phyloP scores from a whole-genome alignment of 2,113 vertebrate genomes.

The Chaenogobius annularis region DNA sequence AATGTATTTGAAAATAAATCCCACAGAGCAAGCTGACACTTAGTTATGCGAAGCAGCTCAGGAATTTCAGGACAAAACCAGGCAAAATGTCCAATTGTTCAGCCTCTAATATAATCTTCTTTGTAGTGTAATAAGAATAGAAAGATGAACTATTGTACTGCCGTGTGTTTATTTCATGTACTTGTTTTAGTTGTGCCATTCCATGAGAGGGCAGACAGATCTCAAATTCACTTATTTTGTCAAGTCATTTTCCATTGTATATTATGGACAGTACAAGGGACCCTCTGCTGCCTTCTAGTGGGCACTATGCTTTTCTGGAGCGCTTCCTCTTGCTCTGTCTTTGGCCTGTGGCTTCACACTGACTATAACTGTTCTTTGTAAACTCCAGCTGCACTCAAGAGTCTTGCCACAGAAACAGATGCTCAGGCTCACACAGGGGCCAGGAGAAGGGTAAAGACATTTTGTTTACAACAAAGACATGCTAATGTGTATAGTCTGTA shows the following conservation, averaged over 20 bases:
- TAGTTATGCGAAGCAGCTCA: background rate
- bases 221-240: background rate
- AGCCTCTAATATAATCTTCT: background rate
- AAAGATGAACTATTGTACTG: background rate
- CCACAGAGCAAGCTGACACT: background rate
- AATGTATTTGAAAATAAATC: constrained; percentile 2
- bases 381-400: constrained; percentile 6
- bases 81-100: background rate
- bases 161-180: background rate
- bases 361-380: constrained; percentile 17
- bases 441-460: background rate
- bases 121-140: background rate
- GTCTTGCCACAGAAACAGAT: constrained; percentile 27
- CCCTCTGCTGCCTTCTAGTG: constrained; percentile 1
- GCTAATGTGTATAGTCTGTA: background rate
- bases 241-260: background rate
- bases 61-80: background rate
- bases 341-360: constrained; percentile 36
- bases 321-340: constrained; percentile 15
- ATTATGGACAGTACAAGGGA: too few species aligned
- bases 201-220: constrained; percentile 14
- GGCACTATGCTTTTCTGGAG: background rate
- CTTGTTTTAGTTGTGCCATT: background rate
- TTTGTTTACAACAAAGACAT: background rate
- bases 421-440: constrained; percentile 4